Evolutionary conservation across 2,113 vertebrate species (phyloP).

Genomic region (Brachyhypopomus gauderio): DNA sequence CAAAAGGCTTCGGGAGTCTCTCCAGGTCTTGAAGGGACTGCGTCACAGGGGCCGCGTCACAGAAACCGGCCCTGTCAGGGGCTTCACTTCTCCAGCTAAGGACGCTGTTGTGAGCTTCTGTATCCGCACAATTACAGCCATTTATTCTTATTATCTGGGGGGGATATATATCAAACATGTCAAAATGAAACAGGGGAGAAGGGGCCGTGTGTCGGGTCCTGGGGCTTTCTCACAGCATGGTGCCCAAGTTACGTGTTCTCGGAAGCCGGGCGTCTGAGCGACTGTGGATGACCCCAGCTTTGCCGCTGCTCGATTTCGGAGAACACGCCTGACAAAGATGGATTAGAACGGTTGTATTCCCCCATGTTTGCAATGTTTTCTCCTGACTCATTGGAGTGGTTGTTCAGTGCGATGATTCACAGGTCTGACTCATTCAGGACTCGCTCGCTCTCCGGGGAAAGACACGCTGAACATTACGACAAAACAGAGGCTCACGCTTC

Average conservation of each 20-base stretch:
- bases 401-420: conserved; percentile 33
- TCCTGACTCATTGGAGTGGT: conserved; percentile 29
- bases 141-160: neutral
- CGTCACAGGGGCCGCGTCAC: conserved; percentile 25
- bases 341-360: conserved; percentile 23
- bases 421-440: conserved; percentile 9
- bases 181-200: conserved; percentile 30
- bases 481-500: conserved; percentile 8
- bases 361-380: conserved; percentile 20
- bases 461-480: conserved; percentile 20
- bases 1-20: conserved; percentile 60
- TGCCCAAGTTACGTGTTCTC: conserved; percentile 25
- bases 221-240: conserved; percentile 11
- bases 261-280: conserved; percentile 32
- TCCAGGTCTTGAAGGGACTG: conserved; percentile 38
- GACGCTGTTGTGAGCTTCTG: conserved; percentile 4
- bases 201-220: conserved; percentile 25
- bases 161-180: too few species aligned
- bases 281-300: conserved; percentile 42
- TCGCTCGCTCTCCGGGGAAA: conserved; percentile 19
- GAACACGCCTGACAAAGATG: conserved; percentile 44
- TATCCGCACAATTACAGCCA: conserved; percentile 12
- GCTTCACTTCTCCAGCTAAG: conserved; percentile 15
- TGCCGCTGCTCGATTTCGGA: conserved; percentile 28
- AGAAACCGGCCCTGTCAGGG: neutral